Conservation (phyloP, 2,888 invertebrate species). For the Cheilosia grossa region DNA sequence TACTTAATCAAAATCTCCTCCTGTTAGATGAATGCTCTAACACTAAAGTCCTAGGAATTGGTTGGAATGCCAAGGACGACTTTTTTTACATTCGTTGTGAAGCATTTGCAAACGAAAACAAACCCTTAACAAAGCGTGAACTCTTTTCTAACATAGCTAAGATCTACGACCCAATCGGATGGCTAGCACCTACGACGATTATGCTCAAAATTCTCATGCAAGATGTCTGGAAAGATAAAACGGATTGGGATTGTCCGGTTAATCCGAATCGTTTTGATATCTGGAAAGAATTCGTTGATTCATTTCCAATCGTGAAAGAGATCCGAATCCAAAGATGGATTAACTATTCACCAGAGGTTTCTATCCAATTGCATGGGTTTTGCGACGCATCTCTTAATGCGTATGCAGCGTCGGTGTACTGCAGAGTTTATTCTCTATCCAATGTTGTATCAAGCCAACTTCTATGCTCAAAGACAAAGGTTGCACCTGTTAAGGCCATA, state of each 20-base stretch:
- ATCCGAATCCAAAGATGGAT: not conserved
- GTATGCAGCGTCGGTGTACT: slow-evolving; percentile 39
- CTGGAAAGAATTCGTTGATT: slow-evolving; percentile 5
- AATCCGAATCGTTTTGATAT: not conserved
- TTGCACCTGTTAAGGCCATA: slow-evolving; percentile 49
- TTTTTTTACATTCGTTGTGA: slow-evolving; percentile 34
- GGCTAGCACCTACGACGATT: slow-evolving; percentile 55
- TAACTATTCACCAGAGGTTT: not conserved
- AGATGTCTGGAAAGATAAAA: slow-evolving; percentile 55
- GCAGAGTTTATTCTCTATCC: not conserved
- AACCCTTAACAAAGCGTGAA: slow-evolving; percentile 58
- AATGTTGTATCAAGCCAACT: not conserved
- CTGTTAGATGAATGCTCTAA: not conserved
- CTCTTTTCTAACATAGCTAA: slow-evolving; percentile 62
- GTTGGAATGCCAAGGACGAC: slow-evolving; percentile 63
- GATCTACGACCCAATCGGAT: slow-evolving; percentile 60
- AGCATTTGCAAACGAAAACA: slow-evolving; percentile 12
- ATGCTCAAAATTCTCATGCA: slow-evolving; percentile 61
- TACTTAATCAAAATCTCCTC: slow-evolving; percentile 17
- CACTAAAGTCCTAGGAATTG: slow-evolving; percentile 59
- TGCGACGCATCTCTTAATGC: slow-evolving; percentile 62
- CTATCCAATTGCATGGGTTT: slow-evolving; percentile 58
- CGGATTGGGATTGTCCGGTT: slow-evolving; percentile 51
- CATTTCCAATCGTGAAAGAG: slow-evolving; percentile 11
- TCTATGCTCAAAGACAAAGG: slow-evolving; percentile 29